Evolutionary conservation across 2,797 vertebrate species (phyloP).

Genomic region (Sebastes hubbsi): DNA sequence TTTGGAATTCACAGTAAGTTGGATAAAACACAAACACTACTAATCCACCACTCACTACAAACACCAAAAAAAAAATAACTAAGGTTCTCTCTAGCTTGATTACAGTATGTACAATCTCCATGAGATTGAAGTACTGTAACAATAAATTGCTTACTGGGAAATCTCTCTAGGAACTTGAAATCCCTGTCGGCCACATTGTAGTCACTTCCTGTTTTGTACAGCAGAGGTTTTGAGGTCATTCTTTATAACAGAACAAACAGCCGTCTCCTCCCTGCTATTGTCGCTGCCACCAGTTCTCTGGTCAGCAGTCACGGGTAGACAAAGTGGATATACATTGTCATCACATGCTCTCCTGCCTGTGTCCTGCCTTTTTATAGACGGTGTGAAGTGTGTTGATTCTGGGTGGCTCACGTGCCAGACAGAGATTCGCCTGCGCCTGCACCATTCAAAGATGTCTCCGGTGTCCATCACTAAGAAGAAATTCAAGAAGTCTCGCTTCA

Average conservation of each 20-base stretch:
- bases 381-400: conserved; percentile 88
- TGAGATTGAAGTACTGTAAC: not conserved
- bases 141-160: not conserved
- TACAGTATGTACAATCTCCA: not conserved
- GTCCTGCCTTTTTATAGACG: conserved; percentile 77
- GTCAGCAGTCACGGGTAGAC: conserved; percentile 6
- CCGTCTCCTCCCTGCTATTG: not conserved
- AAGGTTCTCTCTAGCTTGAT: not conserved
- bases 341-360: conserved; percentile 1
- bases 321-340: not conserved
- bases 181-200: not conserved
- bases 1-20: conserved; percentile 95
- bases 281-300: not conserved
- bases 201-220: not conserved
- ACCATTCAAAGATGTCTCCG: conserved; percentile 91
- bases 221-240: not conserved
- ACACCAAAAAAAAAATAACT: not conserved
- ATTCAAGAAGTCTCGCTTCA: conserved; percentile 97
- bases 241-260: not conserved
- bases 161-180: not conserved
- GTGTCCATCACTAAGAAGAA: conserved; percentile 97
- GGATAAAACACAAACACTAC: not conserved
- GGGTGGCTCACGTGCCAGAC: conserved; percentile 98
- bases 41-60: not conserved
- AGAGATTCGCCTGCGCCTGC: conserved; percentile 94